Base-by-base conservation (phyloP, 2,888 invertebrate genomes). In the Pristionchus fissidentatus region DNA sequence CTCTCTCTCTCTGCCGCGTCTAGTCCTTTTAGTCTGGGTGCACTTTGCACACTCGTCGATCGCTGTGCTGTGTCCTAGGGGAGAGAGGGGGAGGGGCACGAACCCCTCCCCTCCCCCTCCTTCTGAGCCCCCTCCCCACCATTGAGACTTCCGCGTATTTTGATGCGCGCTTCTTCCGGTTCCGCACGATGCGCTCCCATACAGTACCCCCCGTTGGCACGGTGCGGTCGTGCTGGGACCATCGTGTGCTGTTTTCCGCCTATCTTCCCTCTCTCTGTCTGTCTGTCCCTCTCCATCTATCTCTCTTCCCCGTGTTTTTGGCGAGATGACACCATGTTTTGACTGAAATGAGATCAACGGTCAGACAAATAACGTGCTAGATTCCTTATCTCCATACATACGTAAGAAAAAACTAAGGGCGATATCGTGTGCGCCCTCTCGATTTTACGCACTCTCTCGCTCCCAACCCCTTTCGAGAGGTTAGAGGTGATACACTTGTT, bases 1-100 rank as follows among this genome's bases (percentile, higher is more conserved):
- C 77, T 32, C 77, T 52, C 77, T 32, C 77, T 52, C 46, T 77
- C 77, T 10, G 4, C 32, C 62, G 5, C 77, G 46, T 77, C 77
- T 52, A 52, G 46, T 52, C 52, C 77, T 77, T 52, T 77, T 77
- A 52, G 49, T 52, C 32, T 32, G 10, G 22, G 32, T 77, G 49
- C 29, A 46, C 49, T 52, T 52, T 52, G 49, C 77, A 29, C 77
- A 32, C 32, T 32, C 77, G 49, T 46, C 49, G 49, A n/a, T n/a
- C n/a, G n/a, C n/a, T n/a, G n/a, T n/a, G n/a, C n/a, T n/a, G n/a
- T n/a, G 49, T 70, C 38, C 66, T 66, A 57, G 29, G 10, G 15
- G 57, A 32, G 29, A 70, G 70, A 26, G 38, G 13, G 70, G 26
- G 43, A 22, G 22, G 13, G 10, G 52, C 52, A 52, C 52, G 10